Percentiles rank a stretch among this genome's conserved stretches.
Conservation (phyloP, 2,113 vertebrate genomes). For the Amazona guildingii region DNA sequence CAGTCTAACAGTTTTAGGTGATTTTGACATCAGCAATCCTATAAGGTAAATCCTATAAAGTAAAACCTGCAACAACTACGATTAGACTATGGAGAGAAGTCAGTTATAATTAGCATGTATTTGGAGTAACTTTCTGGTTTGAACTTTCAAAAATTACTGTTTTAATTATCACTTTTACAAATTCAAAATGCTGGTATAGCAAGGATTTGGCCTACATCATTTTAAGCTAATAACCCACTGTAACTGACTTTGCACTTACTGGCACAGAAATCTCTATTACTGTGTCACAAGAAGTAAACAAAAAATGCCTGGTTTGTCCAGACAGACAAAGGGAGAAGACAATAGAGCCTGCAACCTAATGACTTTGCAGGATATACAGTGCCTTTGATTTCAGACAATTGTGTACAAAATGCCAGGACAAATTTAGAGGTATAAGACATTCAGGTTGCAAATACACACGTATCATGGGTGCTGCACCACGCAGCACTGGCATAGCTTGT, state of each 20-base stretch:
- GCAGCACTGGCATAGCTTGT: neutral
- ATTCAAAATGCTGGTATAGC: neutral
- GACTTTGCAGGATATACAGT: neutral
- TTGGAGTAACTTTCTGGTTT: neutral
- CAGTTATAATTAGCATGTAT: neutral
- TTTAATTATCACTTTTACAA: neutral
- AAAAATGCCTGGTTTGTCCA: neutral
- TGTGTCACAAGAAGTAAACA: neutral
- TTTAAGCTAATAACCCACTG: neutral
- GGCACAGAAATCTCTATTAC: neutral
- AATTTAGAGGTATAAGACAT: neutral
- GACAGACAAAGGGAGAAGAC: neutral
- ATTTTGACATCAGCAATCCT: neutral
- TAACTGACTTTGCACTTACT: neutral
- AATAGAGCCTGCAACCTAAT: neutral
- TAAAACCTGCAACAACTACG: neutral
- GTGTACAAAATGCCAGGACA: neutral
- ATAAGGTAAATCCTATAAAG: neutral
- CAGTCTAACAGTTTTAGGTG: neutral
- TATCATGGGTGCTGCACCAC: neutral
- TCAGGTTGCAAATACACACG: fast-evolving
- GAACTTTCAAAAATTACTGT: neutral
- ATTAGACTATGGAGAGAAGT: neutral
- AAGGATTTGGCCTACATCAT: neutral
- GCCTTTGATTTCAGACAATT: neutral